Base-by-base conservation (phyloP, 2,797 vertebrate genomes). In the Geotrypetes seraphini region DNA sequence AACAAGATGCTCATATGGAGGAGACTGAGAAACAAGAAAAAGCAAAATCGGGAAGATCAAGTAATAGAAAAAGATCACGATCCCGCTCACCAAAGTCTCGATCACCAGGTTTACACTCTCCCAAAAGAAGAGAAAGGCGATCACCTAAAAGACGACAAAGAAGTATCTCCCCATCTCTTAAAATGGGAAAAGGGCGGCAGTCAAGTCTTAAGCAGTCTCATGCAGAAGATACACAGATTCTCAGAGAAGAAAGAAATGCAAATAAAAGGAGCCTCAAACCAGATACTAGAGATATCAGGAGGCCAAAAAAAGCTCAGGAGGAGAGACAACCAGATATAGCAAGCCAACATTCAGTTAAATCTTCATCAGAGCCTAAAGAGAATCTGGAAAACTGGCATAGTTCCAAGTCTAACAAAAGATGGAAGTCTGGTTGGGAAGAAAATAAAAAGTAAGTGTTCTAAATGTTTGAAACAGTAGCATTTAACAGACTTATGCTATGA, bases 391-490 rank as follows among this genome's bases (percentile, higher is more conserved):
- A 77, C 22, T 86, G 83, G 81, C 79, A 54, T 53, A 71, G 75
- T 29, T 76, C 78, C 16, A 83, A 84, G 50, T 75, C 75, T 49
- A 54, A 71, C 36, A 92, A 94, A 59, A 78, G 89, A 52, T 96
- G 92, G 92, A 91, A 87, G 53, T 90, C 91, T 60, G 87, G 90
- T 67, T 99, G 95, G 94, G 92, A 96, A 63, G 95, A 96, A 64
- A 92, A 63, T 60, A 97, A 97, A 71, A 87, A 78, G 96, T 97
- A 79, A 85, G 84, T 75, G 37, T 25, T 55, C 42, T 18, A 36
- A 35, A 12, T 39, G 16, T 25, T 10, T 23, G n/a, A n/a, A n/a
- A n/a, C n/a, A n/a, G n/a, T n/a, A n/a, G n/a, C n/a, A n/a, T n/a
- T n/a, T n/a, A n/a, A n/a, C n/a, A n/a, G n/a, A n/a, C n/a, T n/a